A percentile compares a stretch with the other conserved stretches of the same genome.
Evolutionary conservation across 2,888 invertebrate species (phyloP).

Genomic region (Teleogryllus oceanicus): DNA sequence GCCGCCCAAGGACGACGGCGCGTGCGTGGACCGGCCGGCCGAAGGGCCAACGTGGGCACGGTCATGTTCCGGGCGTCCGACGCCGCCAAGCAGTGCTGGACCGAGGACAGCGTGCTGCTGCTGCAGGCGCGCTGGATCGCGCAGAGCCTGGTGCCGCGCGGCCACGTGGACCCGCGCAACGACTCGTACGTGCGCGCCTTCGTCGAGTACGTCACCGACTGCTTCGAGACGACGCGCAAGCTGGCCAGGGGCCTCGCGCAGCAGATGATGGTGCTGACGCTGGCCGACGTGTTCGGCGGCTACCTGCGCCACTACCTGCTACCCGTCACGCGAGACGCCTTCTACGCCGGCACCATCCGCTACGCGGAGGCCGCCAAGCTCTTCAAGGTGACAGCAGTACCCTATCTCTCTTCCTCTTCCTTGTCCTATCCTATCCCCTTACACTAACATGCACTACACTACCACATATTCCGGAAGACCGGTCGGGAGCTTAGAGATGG

Average conservation of each 20-base stretch:
- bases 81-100: neutral
- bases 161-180: neutral
- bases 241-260: neutral
- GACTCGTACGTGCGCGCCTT: neutral
- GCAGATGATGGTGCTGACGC: neutral
- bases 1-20: too few species aligned
- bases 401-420: too few species aligned
- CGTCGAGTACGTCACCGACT: neutral
- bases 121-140: constrained; percentile 18
- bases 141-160: neutral
- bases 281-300: neutral
- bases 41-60: neutral
- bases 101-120: neutral
- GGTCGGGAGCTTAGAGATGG: too few species aligned
- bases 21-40: too few species aligned
- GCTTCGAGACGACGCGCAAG: neutral
- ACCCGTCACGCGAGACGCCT: neutral
- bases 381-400: neutral
- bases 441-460: too few species aligned
- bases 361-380: neutral
- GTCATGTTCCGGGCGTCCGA: neutral
- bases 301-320: neutral
- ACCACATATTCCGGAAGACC: too few species aligned
- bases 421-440: too few species aligned
- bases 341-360: neutral